These are phyloP conservation scores for Onthophagus taurus DNA, from an alignment of 1,140 invertebrate genomes.

Conservation along the genomic window DNA sequence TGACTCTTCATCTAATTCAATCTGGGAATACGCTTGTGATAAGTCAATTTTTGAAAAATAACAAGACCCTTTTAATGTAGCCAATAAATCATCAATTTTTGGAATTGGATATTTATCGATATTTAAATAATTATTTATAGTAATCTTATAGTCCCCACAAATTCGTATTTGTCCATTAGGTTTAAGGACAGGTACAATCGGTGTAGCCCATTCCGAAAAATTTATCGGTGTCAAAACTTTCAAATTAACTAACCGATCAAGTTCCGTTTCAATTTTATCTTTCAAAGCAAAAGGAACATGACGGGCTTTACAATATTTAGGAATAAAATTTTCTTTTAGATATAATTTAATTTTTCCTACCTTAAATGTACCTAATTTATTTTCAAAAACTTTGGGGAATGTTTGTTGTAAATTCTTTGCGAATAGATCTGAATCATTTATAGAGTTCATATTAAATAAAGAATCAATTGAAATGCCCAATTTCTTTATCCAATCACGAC, in stretches of 20 bases:
- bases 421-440: not conserved
- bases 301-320: constrained; percentile 32
- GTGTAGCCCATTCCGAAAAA: constrained; percentile 42
- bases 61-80: constrained; percentile 20
- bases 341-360: constrained; percentile 15
- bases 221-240: constrained; percentile 22
- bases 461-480: constrained; percentile 5
- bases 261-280: constrained; percentile 25
- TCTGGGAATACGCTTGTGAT: constrained; percentile 29
- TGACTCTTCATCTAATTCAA: constrained; percentile 28
- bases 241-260: constrained; percentile 10
- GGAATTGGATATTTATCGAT: constrained; percentile 32
- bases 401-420: no score
- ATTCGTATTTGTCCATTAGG: constrained; percentile 9
- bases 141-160: constrained; percentile 37
- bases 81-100: constrained; percentile 29
- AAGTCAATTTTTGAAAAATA: constrained; percentile 32
- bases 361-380: constrained; percentile 16
- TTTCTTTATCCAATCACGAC: not conserved
- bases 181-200: constrained; percentile 39
- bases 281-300: constrained; percentile 27
- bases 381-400: constrained; percentile 19
- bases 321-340: constrained; percentile 26
- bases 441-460: not conserved
- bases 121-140: constrained; percentile 33